Base-by-base conservation (phyloP, 2,797 vertebrate genomes). In the Anisognathus igniventris region DNA sequence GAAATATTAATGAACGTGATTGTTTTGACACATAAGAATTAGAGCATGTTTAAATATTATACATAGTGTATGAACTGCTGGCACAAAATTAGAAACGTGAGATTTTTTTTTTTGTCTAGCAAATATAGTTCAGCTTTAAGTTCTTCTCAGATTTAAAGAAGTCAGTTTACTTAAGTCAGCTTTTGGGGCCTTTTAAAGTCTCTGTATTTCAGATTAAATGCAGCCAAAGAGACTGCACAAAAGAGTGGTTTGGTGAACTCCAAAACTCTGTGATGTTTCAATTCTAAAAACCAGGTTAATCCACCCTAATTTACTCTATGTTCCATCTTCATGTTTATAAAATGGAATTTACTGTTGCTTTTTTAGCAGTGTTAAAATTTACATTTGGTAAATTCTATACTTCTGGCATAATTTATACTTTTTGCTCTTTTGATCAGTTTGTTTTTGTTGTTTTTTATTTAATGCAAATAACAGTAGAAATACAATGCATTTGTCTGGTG, bases 281-380 rank as follows among this genome's bases (percentile, higher is more conserved):
- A 31, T 78, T 77, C 47, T 78, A 66, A 88, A 91, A 95, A 50
- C 23, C 77, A 84, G 85, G 78, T 96, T 97, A 95, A 96, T 96
- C 89, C 65, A 81, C 91, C 35, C 64, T 95, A 93, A 97, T 97
- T 98, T 96, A 87, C 92, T 57, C 95, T 94, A 56, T 37, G 62
- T 96, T 94, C 65, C 71, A 96, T 97, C 96, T 97, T 93, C 83
- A 74, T 72, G 27, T 97, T 95, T 86, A 93, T 95, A 93, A 97
- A 97, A 94, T 86, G 40, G 94, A 97, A 95, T 96, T 96, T 96
- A 86, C 51, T 92, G 93, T 97, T 95, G 65, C 65, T 93, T 97
- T 97, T 96, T 97, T 82, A 30, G 90, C 95, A 96, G 54, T 61
- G 86, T 96, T 97, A 97, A 97, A 96, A 98, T 97, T 97, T 97